Evolutionary conservation across 2,113 vertebrate species (phyloP).

Genomic region (Sapayoa aenigma): DNA sequence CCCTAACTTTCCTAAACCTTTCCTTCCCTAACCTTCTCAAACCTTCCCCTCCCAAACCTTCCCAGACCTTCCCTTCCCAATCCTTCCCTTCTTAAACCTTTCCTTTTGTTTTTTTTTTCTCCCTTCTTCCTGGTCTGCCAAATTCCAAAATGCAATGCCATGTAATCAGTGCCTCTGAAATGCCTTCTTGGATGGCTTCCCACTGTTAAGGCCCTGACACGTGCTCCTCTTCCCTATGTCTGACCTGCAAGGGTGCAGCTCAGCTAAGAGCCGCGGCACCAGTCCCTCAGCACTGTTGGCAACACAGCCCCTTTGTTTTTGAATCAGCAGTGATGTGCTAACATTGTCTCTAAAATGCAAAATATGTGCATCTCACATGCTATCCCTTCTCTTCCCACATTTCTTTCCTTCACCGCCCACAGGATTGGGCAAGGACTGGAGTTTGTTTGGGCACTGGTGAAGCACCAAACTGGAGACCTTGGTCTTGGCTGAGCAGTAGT

Average conservation of each 20-base stretch:
- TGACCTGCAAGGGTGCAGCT: neutral
- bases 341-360: neutral
- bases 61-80: too few species aligned
- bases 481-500: neutral
- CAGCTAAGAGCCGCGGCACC: rapidly evolving
- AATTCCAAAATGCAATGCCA: neutral
- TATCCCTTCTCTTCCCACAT: neutral
- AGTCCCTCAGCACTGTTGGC: rapidly evolving
- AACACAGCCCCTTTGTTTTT: neutral
- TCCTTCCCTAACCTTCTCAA: too few species aligned
- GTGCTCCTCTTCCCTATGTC: neutral
- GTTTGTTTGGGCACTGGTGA: neutral
- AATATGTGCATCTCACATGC: neutral
- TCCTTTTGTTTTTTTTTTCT: neutral
- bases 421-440: neutral
- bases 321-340: neutral
- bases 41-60: too few species aligned
- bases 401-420: rapidly evolving
- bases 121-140: neutral
- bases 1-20: too few species aligned
- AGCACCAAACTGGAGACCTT: neutral
- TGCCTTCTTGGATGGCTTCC: neutral
- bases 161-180: neutral
- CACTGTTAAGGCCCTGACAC: rapidly evolving
- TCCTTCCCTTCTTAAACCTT: too few species aligned